Base-by-base conservation (phyloP, 92 coral and sea anemone genomes). In the Scolanthus callimorphus region DNA sequence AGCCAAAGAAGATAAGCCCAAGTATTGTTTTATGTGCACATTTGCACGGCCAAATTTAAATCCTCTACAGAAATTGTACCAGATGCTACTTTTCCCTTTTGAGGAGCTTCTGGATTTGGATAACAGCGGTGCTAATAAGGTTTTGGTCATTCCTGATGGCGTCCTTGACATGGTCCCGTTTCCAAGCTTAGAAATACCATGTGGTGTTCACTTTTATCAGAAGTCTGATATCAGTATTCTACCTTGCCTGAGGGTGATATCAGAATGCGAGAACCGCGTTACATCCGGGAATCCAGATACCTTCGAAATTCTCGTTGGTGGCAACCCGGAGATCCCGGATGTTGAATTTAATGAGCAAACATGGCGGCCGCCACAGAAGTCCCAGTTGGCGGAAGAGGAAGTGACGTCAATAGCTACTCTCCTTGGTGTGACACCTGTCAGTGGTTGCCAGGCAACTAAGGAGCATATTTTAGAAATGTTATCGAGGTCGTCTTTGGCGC, bases 371-470 rank as follows among this genome's bases (percentile, higher is more conserved):
- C 55, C 44, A 2, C 52, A 64, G 23, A 67, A 78, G 34, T 76
- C 83, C 39, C 39, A 62, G 57, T 57, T 87, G 48, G 84, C 96
- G 8, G 96, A 87, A 51, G 71, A 78, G 43, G 96, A 87, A 27
- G 59, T 87, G 41, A 83, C 73, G 17, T 62, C 84, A 12, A 39
- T 87, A 52, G 86, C 96, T 10, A 62, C 86, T 13, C 67, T 87
- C 20, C 52, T 87, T 13, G 96, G 96, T 15, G 86, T 73, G 37
- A 84, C 72, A 31, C 90, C 90, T 13, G 60, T 87, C 29, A 60
- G 63, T 20, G 96, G 90, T 63, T 48, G 39, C 55, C 83, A 57
- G 38, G 96, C 96, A 29, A 78, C 96, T 29, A 87, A 84, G 52
- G 81, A 87, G n/a, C 51, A 63, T 49, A 58, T 87, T 23, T 59